Conservation (phyloP, 2,888 invertebrate genomes). For the Sphaerophoria taeniata region DNA sequence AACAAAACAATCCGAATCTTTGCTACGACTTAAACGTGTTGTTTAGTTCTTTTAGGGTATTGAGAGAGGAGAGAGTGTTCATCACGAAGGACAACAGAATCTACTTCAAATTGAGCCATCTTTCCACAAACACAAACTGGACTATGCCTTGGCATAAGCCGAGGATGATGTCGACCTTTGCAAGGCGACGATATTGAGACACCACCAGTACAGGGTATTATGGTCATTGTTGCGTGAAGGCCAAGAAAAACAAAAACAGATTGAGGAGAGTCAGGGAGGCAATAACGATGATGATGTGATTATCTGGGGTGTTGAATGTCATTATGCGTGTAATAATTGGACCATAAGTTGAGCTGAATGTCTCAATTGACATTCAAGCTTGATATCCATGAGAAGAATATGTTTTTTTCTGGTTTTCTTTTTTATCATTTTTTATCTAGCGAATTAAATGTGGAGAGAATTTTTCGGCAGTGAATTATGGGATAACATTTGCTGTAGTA, state of each 20-base stretch:
- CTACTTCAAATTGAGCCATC: background rate
- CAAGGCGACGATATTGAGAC: constrained; percentile 8
- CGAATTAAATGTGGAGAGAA: no score
- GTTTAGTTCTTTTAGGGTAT: constrained; percentile 38
- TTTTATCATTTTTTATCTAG: no score
- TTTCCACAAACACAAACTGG: background rate
- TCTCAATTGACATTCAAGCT: constrained; percentile 22
- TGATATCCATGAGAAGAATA: constrained; percentile 3
- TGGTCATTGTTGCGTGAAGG: constrained; percentile 4
- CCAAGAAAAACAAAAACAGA: background rate
- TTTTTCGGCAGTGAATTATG: no score
- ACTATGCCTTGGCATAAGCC: background rate
- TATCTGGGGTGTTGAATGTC: constrained; percentile 44
- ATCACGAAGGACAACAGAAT: background rate
- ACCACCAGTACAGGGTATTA: constrained; percentile 1
- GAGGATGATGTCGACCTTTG: constrained; percentile 16
- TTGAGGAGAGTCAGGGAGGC: background rate
- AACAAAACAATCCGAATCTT: constrained; percentile 2
- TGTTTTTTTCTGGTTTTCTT: background rate
- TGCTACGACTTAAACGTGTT: constrained; percentile 25
- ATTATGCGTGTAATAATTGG: constrained; percentile 30
- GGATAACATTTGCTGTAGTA: no score
- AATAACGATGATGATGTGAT: constrained; percentile 16
- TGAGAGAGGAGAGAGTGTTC: constrained; percentile 16
- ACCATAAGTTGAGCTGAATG: constrained; percentile 19